These are phyloP conservation scores for Tachina lurida DNA, from an alignment of 2,888 invertebrate genomes.

Conservation along the genomic window DNA sequence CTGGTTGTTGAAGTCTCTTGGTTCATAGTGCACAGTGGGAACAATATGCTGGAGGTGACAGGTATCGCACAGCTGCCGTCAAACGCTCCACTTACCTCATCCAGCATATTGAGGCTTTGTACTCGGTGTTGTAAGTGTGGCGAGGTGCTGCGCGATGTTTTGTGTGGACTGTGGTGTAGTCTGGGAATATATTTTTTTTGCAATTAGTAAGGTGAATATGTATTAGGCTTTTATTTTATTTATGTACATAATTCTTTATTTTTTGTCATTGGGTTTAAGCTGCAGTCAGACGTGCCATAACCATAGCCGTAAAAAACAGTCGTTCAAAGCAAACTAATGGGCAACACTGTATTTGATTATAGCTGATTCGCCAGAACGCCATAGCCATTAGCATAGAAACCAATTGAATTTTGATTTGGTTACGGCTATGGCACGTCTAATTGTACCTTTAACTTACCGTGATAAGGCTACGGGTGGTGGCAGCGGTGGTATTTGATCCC, in stretches of 20 bases:
- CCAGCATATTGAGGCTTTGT: conserved; percentile 82
- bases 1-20: conserved; percentile 82
- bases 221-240: not conserved
- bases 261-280: not conserved
- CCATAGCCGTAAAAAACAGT: too few relatives aligned
- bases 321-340: too few relatives aligned
- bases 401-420: too few relatives aligned
- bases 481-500: conserved; percentile 85
- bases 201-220: conserved; percentile 44
- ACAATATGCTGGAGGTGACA: conserved; percentile 78
- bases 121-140: conserved; percentile 82
- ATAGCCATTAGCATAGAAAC: too few relatives aligned
- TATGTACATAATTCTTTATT: too few relatives aligned
- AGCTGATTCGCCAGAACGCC: too few relatives aligned
- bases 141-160: conserved; percentile 82
- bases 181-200: conserved; percentile 73
- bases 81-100: conserved; percentile 77
- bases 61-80: conserved; percentile 65
- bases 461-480: conserved; percentile 85
- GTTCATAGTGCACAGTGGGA: conserved; percentile 81
- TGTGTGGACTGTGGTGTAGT: conserved; percentile 83
- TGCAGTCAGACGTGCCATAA: too few relatives aligned
- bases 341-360: too few relatives aligned
- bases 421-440: too few relatives aligned
- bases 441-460: conserved; percentile 82